Conservation (phyloP, 1,140 invertebrate genomes). For the Atopsyche davidsoni region DNA sequence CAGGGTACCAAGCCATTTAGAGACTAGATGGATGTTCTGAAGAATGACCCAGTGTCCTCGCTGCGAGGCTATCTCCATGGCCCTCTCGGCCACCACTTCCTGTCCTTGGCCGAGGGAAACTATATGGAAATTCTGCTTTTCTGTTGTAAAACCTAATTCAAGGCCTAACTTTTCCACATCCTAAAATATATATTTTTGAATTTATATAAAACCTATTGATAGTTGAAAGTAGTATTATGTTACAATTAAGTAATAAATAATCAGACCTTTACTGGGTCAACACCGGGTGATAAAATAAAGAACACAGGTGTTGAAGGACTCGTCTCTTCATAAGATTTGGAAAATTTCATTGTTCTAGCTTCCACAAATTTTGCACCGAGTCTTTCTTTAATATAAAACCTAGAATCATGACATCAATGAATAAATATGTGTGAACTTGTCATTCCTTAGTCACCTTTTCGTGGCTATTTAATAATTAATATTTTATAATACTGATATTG, state of each 20-base stretch:
- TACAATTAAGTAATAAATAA: not conserved
- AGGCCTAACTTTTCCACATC: conserved; percentile 45
- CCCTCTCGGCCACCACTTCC: conserved; percentile 82
- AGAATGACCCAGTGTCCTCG: conserved; percentile 90
- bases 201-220: not conserved
- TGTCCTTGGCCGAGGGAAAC: conserved; percentile 93
- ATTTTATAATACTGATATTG: not conserved
- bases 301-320: conserved; percentile 81
- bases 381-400: conserved; percentile 59
- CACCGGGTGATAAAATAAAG: conserved; percentile 92
- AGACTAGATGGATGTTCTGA: conserved; percentile 88
- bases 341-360: conserved; percentile 69
- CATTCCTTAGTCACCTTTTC: not conserved
- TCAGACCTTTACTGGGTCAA: conserved; percentile 75
- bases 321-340: conserved; percentile 82
- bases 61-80: conserved; percentile 69
- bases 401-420: conserved; percentile 9
- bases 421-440: not conserved
- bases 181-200: conserved; percentile 32
- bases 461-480: not conserved
- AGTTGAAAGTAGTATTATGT: not conserved
- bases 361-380: conserved; percentile 79
- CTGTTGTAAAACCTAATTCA: conserved; percentile 73
- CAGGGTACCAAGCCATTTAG: conserved; percentile 78
- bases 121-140: conserved; percentile 83